These are phyloP conservation scores for Desoria tigrina DNA, from an alignment of 2,888 invertebrate genomes.

Conservation along the genomic window DNA sequence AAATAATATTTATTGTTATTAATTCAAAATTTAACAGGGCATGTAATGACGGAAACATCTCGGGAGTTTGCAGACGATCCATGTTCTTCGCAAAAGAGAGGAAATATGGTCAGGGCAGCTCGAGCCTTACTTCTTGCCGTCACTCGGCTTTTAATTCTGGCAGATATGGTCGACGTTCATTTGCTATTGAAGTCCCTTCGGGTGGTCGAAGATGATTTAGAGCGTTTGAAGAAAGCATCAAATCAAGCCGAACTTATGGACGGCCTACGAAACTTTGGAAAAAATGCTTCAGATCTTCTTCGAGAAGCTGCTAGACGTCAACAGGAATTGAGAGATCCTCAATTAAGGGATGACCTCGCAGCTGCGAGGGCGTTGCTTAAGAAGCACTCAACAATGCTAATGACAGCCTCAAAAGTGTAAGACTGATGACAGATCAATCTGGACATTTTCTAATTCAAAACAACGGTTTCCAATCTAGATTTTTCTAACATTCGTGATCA, in stretches of 20 bases:
- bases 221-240: constrained; percentile 84
- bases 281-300: constrained; percentile 78
- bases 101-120: constrained; percentile 93
- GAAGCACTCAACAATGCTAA: constrained; percentile 91
- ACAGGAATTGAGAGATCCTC: constrained; percentile 87
- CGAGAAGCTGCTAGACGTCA: constrained; percentile 85
- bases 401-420: constrained; percentile 68
- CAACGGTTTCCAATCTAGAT: too few species aligned
- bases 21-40: constrained; percentile 57
- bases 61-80: constrained; percentile 96
- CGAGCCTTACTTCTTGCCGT: constrained; percentile 89
- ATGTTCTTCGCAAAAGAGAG: constrained; percentile 89
- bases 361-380: constrained; percentile 94
- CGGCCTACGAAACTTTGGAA: constrained; percentile 81
- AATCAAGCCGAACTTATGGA: constrained; percentile 79
- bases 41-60: constrained; percentile 82
- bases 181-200: constrained; percentile 82
- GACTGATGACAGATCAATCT: too few species aligned
- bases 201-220: constrained; percentile 88
- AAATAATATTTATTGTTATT: too few species aligned
- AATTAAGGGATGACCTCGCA: constrained; percentile 88
- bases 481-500: too few species aligned
- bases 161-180: constrained; percentile 98
- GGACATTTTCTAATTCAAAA: too few species aligned
- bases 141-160: constrained; percentile 88